These are phyloP conservation scores for Rhagium mordax DNA, from an alignment of 2,888 invertebrate species.

Conservation along the genomic window DNA sequence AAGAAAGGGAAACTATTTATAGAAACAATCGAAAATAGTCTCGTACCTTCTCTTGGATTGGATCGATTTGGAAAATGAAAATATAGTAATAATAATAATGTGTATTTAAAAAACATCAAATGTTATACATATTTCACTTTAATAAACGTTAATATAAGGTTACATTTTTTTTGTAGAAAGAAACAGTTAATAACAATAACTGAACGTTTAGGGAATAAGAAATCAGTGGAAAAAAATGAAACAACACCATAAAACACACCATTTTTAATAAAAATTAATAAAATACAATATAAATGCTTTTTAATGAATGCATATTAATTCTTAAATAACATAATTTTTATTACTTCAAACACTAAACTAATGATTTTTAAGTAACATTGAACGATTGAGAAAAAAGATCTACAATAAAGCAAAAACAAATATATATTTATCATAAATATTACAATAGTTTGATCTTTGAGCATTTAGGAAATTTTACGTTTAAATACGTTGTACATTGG, in stretches of 20 bases:
- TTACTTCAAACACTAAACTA: conserved; percentile 53
- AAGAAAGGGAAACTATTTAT: too few species aligned
- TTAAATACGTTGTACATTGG: conserved; percentile 36
- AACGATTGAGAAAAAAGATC: conserved; percentile 24
- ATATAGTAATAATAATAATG: too few species aligned
- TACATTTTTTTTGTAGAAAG: too few species aligned
- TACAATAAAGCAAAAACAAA: conserved; percentile 37
- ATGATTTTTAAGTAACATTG: conserved; percentile 48
- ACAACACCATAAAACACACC: conserved; percentile 74
- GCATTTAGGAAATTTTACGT: conserved; percentile 42
- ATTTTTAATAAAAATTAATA: conserved; percentile 83
- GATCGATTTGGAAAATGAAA: too few species aligned
- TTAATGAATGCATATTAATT: conserved; percentile 54
- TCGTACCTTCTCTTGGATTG: too few species aligned
- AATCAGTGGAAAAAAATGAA: conserved; percentile 31
- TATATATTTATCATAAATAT: conserved; percentile 37
- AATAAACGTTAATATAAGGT: too few species aligned
- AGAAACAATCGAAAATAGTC: too few species aligned
- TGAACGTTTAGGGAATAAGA: neutral
- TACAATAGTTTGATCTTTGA: conserved; percentile 48
- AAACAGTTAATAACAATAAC: too few species aligned
- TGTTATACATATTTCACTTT: too few species aligned
- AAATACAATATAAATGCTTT: conserved; percentile 79
- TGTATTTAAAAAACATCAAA: too few species aligned
- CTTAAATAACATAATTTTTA: conserved; percentile 47